Percentiles rank a stretch among this genome's conserved stretches.
Conservation (phyloP, 2,888 invertebrate genomes). For the Epinotia demarniana region DNA sequence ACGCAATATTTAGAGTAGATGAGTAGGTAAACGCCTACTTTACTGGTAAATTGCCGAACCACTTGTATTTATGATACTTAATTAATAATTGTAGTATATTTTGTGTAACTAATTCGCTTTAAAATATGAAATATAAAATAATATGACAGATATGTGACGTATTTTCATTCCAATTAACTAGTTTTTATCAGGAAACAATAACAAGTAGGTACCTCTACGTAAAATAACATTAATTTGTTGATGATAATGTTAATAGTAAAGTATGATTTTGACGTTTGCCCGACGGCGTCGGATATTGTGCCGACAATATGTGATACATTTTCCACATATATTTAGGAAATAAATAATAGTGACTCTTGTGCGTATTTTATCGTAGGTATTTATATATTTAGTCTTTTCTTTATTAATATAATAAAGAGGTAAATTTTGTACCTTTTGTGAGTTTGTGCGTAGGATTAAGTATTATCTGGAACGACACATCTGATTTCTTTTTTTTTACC, state of each 20-base stretch:
- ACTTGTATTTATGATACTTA: constrained; percentile 60
- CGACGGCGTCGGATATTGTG: not conserved
- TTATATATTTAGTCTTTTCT: no score
- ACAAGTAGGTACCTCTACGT: not conserved
- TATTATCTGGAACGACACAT: no score
- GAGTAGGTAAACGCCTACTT: constrained; percentile 32
- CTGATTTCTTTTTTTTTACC: no score
- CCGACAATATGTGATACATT: no score
- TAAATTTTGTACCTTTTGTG: no score
- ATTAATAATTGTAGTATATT: constrained; percentile 72
- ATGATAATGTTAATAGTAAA: no score
- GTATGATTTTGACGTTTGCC: not conserved
- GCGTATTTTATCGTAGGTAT: no score
- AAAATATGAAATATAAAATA: constrained; percentile 58
- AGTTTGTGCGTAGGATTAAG: no score
- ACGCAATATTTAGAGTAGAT: constrained; percentile 57
- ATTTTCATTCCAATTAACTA: constrained; percentile 11
- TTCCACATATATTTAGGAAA: no score
- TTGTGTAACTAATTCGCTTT: constrained; percentile 68
- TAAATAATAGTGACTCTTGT: no score
- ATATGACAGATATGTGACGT: constrained; percentile 46
- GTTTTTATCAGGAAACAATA: not conserved
- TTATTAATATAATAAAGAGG: no score
- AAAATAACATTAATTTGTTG: not conserved
- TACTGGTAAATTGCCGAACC: constrained; percentile 43